These are phyloP conservation scores for Gasteruption jaculator DNA, from an alignment of 2,888 invertebrate genomes.

Conservation along the genomic window DNA sequence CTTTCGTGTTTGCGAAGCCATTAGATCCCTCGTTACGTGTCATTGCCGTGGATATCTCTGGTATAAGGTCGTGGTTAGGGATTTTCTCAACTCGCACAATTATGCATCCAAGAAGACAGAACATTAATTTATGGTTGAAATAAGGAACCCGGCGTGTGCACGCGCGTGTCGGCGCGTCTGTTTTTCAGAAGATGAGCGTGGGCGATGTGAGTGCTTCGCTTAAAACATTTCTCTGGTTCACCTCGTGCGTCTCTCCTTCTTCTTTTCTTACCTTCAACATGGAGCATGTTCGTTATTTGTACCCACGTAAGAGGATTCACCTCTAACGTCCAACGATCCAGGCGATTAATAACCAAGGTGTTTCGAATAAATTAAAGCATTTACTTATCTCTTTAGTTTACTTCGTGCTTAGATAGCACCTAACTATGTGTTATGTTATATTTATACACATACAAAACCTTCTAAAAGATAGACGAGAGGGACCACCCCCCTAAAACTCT, in stretches of 20 bases:
- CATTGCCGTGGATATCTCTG: conserved; percentile 37
- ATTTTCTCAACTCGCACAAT: conserved; percentile 36
- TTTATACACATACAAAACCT: too few species aligned
- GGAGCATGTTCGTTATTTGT: conserved; percentile 48
- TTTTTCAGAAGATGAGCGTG: conserved; percentile 42
- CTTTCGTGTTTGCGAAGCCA: conserved; percentile 32
- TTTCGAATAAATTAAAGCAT: conserved; percentile 50
- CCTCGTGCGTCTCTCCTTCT: conserved; percentile 30
- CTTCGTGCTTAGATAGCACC: too few species aligned
- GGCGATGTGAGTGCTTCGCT: conserved; percentile 44
- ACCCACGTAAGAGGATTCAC: conserved; percentile 36
- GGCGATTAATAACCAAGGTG: conserved; percentile 49
- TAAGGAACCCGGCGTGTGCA: conserved; percentile 43
- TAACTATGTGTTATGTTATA: too few species aligned
- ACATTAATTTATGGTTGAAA: conserved; percentile 49
- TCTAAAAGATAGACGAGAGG: too few species aligned
- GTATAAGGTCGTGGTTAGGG: conserved; percentile 11
- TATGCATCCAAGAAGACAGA: conserved; percentile 45
- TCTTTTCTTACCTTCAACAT: conserved; percentile 27
- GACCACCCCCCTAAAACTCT: too few species aligned
- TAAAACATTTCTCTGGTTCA: conserved; percentile 50
- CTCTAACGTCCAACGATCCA: conserved; percentile 28
- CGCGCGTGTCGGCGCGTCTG: conserved; percentile 47
- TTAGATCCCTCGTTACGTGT: conserved; percentile 41
- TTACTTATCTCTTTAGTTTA: conserved; percentile 41